Evolutionary conservation across 2,113 vertebrate species (phyloP), one percentile per base, ranked within the genome.

Genomic region (Halichoerus grypus): DNA sequence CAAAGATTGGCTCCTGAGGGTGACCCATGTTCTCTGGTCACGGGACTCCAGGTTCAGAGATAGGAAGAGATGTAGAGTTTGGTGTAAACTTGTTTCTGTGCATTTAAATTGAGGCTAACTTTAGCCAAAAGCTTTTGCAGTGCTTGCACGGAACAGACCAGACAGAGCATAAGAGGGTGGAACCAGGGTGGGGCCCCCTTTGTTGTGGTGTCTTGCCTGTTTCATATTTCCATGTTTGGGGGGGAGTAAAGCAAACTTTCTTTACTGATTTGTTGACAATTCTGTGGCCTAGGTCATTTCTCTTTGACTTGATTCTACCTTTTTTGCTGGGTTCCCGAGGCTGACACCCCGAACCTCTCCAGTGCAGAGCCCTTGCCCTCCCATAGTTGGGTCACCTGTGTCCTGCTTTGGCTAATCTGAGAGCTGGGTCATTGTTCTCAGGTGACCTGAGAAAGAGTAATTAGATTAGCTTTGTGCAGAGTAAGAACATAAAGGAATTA

Each of bases 401-500:
- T 90, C 55, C 61, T 76, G 72, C 89, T 88, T 93, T 49, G 71
- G 83, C 57, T 97, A 95, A 97, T 93, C 92, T 90, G 83, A 94
- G 94, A 95, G 49, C 82, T 93, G 76, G 97, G 85, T 97, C 91
- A 88, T 59, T 91, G 72, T 91, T 85, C 91, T 97, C 91, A 91
- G 77, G 55, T 95, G 91, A 91, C 59, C 65, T 0, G 5, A 81
- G 36, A 49, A 65, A 24, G n/a, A 59, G 19, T 92, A 55, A 96
- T 97, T 57, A 90, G 94, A 98, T 97, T 96, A 96, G 49, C 88
- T 96, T 79, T 95, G 65, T 72, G 65, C 82, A 83, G 59, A 89
- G n/a, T 89, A 93, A 97, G 86, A 92, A 77, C 65, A 95, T 72
- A 92, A 91, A 96, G 72, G 86, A 79, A 96, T 98, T 92, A 98